Percentiles rank a stretch among this genome's conserved stretches.
These are phyloP conservation scores for Eidolon dupreanum DNA, from an alignment of 2,797 vertebrate species.

Conservation along the genomic window DNA sequence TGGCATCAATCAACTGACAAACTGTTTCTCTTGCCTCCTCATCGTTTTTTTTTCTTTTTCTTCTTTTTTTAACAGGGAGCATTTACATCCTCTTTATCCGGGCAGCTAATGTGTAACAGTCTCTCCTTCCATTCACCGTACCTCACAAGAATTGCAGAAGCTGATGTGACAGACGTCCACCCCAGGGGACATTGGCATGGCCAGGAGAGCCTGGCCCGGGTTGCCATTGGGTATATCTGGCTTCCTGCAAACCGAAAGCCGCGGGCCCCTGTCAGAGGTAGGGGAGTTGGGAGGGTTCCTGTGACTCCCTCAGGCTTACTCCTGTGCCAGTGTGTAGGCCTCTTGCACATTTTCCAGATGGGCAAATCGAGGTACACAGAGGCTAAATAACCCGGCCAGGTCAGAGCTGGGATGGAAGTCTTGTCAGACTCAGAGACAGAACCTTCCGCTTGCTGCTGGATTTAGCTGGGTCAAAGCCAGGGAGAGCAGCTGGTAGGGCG, in stretches of 20 bases:
- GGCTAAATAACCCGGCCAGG: background rate
- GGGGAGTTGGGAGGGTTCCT: too few species aligned
- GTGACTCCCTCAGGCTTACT: background rate
- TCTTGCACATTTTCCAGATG: background rate
- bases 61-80: background rate
- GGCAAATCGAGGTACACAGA: background rate
- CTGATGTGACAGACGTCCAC: background rate
- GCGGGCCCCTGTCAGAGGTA: background rate
- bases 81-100: background rate
- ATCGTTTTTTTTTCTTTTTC: background rate
- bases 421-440: background rate
- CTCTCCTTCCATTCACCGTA: background rate
- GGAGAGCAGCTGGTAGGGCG: background rate
- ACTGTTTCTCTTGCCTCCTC: conserved; percentile 8
- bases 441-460: background rate
- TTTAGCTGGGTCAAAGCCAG: background rate
- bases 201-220: background rate
- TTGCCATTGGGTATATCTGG: background rate
- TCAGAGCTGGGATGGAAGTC: background rate
- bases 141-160: background rate
- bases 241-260: background rate
- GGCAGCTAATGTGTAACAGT: background rate
- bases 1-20: conserved; percentile 49
- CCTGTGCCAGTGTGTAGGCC: background rate
- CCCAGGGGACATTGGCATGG: background rate